Percentiles rank a stretch among this genome's conserved stretches.
These are phyloP conservation scores for Hypotaenidia okinawae DNA, from an alignment of 2,797 vertebrate genomes.

Conservation along the genomic window DNA sequence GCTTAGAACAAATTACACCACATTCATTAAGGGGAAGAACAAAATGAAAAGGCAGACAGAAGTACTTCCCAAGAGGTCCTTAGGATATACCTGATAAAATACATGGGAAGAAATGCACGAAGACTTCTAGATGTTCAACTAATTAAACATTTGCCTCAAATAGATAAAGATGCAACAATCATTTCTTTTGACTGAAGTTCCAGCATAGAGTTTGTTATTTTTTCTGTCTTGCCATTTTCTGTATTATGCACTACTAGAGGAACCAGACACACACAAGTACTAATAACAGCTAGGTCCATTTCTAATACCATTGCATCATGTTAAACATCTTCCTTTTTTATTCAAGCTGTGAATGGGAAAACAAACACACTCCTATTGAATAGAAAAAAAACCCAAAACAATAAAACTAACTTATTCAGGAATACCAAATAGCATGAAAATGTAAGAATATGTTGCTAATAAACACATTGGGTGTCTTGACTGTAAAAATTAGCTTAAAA, in stretches of 20 bases:
- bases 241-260: background rate
- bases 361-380: background rate
- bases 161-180: background rate
- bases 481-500: background rate
- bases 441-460: background rate
- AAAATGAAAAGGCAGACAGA: background rate
- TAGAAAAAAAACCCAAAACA: background rate
- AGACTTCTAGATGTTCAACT: background rate
- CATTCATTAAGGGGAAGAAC: background rate
- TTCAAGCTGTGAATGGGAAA: background rate
- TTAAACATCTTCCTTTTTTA: background rate
- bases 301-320: rapidly evolving
- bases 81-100: background rate
- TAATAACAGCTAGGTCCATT: background rate
- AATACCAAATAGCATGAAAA: background rate
- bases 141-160: background rate
- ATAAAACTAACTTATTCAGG: background rate
- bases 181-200: background rate
- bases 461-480: background rate
- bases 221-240: background rate
- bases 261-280: background rate
- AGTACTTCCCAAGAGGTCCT: background rate
- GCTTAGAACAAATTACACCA: background rate
- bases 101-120: background rate
- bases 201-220: background rate